These are phyloP conservation scores for Sebastes minor DNA, from an alignment of 2,797 vertebrate species.

Conservation along the genomic window DNA sequence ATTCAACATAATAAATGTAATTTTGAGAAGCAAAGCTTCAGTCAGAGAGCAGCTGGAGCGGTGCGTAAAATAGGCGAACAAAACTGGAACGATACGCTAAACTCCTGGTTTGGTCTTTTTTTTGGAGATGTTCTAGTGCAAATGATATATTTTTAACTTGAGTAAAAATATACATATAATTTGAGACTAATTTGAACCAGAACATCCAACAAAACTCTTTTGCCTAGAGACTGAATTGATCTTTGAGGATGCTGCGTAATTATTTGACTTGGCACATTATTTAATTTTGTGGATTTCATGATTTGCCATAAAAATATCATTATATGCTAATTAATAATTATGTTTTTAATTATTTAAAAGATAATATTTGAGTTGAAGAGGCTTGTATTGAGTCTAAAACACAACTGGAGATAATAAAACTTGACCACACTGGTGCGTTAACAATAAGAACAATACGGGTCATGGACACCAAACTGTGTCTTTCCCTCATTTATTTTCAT, in stretches of 20 bases:
- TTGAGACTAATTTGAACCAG: not conserved
- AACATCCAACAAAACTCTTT: not conserved
- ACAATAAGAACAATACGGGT: slow-evolving; percentile 62
- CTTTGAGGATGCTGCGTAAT: not conserved
- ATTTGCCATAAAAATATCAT: not conserved
- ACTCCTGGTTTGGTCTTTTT: not conserved
- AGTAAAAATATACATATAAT: not conserved
- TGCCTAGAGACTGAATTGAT: not conserved
- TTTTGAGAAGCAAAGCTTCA: slow-evolving; percentile 70
- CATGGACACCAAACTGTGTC: slow-evolving; percentile 57
- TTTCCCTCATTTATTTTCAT: slow-evolving; percentile 78
- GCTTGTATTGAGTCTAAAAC: not conserved
- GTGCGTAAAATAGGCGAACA: slow-evolving; percentile 67
- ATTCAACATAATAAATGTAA: slow-evolving; percentile 86
- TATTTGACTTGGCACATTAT: not conserved
- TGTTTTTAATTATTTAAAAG: not conserved
- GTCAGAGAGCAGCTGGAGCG: slow-evolving; percentile 37
- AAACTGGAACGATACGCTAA: slow-evolving; percentile 8
- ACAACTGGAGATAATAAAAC: slow-evolving; percentile 62
- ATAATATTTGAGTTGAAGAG: not conserved
- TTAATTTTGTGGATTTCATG: not conserved
- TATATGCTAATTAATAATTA: not conserved
- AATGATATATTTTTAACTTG: not conserved
- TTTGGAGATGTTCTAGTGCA: not conserved
- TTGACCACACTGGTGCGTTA: slow-evolving; percentile 32